Base-by-base conservation (phyloP, 2,888 invertebrate genomes). In the Ophion ellenae region DNA sequence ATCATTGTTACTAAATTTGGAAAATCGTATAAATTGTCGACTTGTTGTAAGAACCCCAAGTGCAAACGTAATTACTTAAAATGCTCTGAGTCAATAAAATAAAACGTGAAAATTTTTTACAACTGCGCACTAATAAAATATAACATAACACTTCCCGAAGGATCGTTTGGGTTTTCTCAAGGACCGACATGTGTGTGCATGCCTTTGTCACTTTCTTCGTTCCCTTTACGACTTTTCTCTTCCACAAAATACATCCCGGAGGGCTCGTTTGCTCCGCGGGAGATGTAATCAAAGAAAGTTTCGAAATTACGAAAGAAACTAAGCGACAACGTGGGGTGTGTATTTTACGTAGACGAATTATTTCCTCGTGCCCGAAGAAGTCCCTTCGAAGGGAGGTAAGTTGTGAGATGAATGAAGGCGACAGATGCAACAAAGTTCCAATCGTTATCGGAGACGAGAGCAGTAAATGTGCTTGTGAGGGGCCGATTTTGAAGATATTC, bases 221-320 rank as follows among this genome's bases (percentile, higher is more conserved):
- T 69, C 69, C 9, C 47, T 47, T 36, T 2, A 69, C 10, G 59
- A 74, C 10, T 74, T 45, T 36, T 7, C n/a, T 20, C 57, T 47
- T 53, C 45, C 36, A 28, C 11, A 47, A 47, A 47, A 17, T 40
- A 53, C 76, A 67, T 24, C 9, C 67, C 77, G 24, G 40, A 20
- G 77, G 40, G 28, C 64, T 66, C 36, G 20, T 69, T 45, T 24
- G 7, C 81, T 75, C 81, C 17, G 81, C 78, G 69, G 81, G 85
- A 85, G 85, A 85, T 28, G 76, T 17, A 76, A 77, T 61, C 57
- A 64, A 75, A 75, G 74, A 85, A 85, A 82, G 64, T 79, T 79
- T 82, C 64, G 64, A 79, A 82, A 85, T 82, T 71, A 82, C 57
- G 78, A 70, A 82, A 17, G 59, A 73, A 77, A 77, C 40, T 47